phyloP scores from a whole-genome alignment of 2,888 invertebrate genomes.

The Drosophila glabriapex region DNA sequence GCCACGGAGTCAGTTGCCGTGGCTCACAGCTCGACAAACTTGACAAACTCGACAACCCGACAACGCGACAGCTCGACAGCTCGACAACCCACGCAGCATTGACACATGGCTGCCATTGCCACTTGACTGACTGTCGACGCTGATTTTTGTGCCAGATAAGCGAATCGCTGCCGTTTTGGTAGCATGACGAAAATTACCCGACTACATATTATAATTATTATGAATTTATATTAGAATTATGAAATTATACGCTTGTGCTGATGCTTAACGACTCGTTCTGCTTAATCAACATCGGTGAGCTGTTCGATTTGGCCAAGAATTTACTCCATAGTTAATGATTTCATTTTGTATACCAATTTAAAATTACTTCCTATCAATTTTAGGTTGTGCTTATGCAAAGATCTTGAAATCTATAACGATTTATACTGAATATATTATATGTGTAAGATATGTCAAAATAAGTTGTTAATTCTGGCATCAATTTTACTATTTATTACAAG shows the following conservation, averaged over 20 bases:
- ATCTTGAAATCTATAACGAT: not conserved
- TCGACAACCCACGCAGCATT: constrained; percentile 63
- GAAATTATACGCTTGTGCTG: constrained; percentile 37
- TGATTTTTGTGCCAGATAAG: constrained; percentile 46
- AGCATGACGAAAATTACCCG: constrained; percentile 59
- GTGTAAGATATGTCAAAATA: not conserved
- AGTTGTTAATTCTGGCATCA: not conserved
- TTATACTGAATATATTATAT: not conserved
- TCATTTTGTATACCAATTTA: not conserved
- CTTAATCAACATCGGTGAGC: constrained; percentile 12
- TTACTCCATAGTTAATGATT: not conserved
- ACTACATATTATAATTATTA: constrained; percentile 42
- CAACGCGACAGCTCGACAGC: constrained; percentile 25
- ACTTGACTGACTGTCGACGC: constrained; percentile 20
- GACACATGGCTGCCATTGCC: constrained; percentile 58
- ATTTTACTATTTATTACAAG: not conserved
- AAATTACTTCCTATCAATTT: not conserved
- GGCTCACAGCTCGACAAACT: constrained; percentile 21
- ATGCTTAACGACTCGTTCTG: constrained; percentile 8
- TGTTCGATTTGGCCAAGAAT: not conserved
- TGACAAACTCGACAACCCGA: constrained; percentile 2
- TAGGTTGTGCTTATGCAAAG: not conserved
- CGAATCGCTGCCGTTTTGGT: constrained; percentile 58
- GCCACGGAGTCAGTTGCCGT: constrained; percentile 40
- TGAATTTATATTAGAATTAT: constrained; percentile 24